Conservation (phyloP, 1,140 invertebrate species). For the Latrodectus geometricus region DNA sequence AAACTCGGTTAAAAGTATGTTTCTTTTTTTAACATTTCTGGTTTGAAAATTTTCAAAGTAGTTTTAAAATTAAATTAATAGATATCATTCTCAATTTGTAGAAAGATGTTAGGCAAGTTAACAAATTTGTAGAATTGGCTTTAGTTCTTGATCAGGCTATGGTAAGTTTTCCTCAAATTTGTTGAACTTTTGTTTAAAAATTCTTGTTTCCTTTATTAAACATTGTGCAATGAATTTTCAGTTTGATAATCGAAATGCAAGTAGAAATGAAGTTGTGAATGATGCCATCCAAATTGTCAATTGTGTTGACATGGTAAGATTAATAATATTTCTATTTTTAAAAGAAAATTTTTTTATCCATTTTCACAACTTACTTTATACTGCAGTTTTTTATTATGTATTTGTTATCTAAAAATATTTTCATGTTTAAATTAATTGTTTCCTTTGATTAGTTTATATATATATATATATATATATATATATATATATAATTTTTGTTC, state of each 20-base stretch:
- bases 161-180: slow-evolving; percentile 72
- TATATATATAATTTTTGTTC: too few species aligned
- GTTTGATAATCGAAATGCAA: slow-evolving; percentile 92
- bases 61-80: background rate
- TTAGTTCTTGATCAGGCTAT: slow-evolving; percentile 92
- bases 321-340: background rate
- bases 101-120: slow-evolving; percentile 85
- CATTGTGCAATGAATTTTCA: slow-evolving; percentile 66
- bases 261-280: slow-evolving; percentile 87
- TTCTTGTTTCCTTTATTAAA: background rate
- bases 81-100: slow-evolving; percentile 54
- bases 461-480: too few species aligned
- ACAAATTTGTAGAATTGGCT: slow-evolving; percentile 92
- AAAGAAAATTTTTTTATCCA: too few species aligned
- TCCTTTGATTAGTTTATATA: too few species aligned
- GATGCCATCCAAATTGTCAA: slow-evolving; percentile 96
- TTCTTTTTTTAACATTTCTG: background rate
- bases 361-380: too few species aligned
- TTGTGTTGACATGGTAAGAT: slow-evolving; percentile 91
- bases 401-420: too few species aligned
- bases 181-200: background rate
- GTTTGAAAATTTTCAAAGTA: background rate
- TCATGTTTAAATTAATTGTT: too few species aligned
- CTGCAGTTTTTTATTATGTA: too few species aligned
- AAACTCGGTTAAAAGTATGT: slow-evolving; percentile 47